phyloP scores from a whole-genome alignment of 2,797 vertebrate species.

The Rhynchonycteris naso region DNA sequence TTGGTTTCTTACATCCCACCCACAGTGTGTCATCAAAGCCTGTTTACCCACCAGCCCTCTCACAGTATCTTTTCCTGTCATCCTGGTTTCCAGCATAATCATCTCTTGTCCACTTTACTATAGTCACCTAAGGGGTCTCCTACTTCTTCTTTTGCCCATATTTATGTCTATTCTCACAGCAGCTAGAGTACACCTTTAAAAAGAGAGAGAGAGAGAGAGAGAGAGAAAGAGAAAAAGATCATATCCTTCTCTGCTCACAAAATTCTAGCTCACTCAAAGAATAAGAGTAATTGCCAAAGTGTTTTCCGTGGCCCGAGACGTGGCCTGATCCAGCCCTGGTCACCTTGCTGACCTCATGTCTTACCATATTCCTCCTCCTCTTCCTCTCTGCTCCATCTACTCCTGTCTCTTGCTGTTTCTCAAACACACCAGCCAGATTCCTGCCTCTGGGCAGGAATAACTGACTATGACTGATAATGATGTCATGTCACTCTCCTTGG shows the following conservation, averaged over 20 bases:
- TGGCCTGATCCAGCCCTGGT: background rate
- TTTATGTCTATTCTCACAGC: background rate
- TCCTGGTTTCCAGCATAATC: background rate
- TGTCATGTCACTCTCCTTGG: background rate
- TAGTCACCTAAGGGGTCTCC: background rate
- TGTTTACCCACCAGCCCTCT: background rate
- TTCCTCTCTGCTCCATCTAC: background rate
- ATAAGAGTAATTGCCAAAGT: background rate
- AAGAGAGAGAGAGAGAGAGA: no score
- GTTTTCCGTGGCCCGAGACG: background rate
- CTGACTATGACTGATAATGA: background rate
- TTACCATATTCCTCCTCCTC: background rate
- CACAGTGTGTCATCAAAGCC: background rate
- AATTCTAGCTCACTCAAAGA: background rate
- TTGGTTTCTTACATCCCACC: background rate
- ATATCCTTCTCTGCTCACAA: no score
- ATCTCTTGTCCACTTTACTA: background rate
- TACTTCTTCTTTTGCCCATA: background rate
- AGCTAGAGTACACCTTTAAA: background rate
- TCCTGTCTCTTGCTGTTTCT: background rate
- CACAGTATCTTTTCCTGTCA: background rate
- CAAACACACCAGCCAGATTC: background rate
- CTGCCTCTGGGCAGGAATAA: no score
- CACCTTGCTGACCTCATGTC: background rate
- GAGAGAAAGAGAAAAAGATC: background rate